Base-by-base conservation (phyloP, 2,797 vertebrate genomes). In the Eulemur coronatus region DNA sequence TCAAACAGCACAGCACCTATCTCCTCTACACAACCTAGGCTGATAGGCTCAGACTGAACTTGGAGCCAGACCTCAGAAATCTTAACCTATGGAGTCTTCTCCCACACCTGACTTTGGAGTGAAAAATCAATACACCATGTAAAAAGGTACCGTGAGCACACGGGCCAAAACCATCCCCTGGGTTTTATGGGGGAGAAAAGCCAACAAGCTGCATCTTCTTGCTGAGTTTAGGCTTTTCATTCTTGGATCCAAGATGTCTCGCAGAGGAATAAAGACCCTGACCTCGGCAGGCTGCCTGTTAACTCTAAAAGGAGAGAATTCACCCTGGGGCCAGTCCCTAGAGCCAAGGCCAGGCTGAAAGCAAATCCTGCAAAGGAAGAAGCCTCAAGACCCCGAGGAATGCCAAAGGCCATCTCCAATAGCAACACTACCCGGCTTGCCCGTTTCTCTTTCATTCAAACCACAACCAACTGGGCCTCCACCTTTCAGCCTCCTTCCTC, bases 31-130 rank as follows among this genome's bases (percentile, higher is more conserved):
- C 30, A 72, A 63, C 5, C 30, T 0, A 43, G 50, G 30, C 55
- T 78, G 72, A 55, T 48, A 41, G 3, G 5, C 65, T 72, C 82
- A 76, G 61, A 35, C 22, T 46, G 17, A 73, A 33, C 38, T 3
- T 41, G 82, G 33, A 95, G 59, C 38, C 82, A 63, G 87, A 52
- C 55, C 48, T 92, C 85, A 52, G 33, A 87, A 65, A 52, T 33
- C 95, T 33, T 41, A 50, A 89, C 87, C 52, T 57, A 72, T 14
- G 1, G 63, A 92, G 61, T 90, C 89, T 93, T 85, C 81, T 61
- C 69, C 63, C 28, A 91, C 69, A 94, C 65, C 96, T 94, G 91
- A 89, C 84, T 96, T 80, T 84, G 65, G 85, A 89, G 78, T 48
- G 57, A 89, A 84, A 96, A 92, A 92, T 94, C 95, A 91, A 95